These are phyloP conservation scores for Aphidoletes aphidimyza DNA, from an alignment of 2,888 invertebrate species.

Conservation along the genomic window DNA sequence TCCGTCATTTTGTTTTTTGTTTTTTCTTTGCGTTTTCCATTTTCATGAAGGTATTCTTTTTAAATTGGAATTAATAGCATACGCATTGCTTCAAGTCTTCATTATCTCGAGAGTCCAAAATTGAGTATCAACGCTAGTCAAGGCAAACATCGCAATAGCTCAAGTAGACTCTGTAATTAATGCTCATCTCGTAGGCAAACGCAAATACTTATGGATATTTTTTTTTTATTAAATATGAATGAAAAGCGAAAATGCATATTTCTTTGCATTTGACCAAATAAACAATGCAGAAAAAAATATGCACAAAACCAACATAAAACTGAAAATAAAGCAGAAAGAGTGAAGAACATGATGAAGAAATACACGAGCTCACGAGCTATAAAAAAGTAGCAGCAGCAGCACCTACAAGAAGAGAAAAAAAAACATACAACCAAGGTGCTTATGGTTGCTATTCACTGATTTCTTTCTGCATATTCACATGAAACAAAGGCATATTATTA, in stretches of 20 bases:
- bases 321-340: background rate
- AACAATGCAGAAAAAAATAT: too few relatives aligned
- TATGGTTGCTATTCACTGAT: background rate
- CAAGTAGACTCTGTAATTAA: background rate
- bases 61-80: too few relatives aligned
- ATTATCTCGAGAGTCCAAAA: too few relatives aligned
- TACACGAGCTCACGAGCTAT: background rate
- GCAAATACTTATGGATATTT: background rate
- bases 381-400: too few relatives aligned
- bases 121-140: background rate
- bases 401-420: background rate
- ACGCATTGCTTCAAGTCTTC: too few relatives aligned
- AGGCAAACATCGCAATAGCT: background rate
- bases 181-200: background rate
- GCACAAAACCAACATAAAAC: background rate
- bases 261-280: background rate
- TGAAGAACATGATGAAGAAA: background rate
- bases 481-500: conserved; percentile 14
- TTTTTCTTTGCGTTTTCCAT: too few relatives aligned
- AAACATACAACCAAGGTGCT: background rate
- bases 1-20: too few relatives aligned
- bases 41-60: too few relatives aligned
- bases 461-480: conserved; percentile 27
- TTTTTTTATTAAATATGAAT: background rate
- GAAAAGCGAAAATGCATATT: background rate